These are phyloP conservation scores for Sciurus vulgaris DNA, from an alignment of 2,797 vertebrate species.

Conservation along the genomic window DNA sequence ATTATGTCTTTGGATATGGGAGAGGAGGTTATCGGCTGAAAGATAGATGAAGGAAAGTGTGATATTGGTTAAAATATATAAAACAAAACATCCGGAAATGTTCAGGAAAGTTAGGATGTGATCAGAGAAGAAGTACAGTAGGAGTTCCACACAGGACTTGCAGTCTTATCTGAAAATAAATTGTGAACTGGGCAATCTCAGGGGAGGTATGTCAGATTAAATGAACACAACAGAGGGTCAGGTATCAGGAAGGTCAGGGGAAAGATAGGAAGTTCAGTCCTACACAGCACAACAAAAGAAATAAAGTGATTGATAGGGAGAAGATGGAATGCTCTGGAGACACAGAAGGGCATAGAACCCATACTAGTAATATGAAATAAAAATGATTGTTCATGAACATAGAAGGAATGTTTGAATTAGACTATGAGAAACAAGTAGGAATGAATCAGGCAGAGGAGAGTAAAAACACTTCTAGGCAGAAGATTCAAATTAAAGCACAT, in stretches of 20 bases:
- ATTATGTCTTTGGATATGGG: not conserved
- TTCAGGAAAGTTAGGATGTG: not conserved
- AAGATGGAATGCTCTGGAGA: not conserved
- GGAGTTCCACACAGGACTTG: not conserved
- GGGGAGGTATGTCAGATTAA: not conserved
- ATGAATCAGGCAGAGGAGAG: not conserved
- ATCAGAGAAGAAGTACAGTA: not conserved
- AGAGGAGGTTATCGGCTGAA: not conserved
- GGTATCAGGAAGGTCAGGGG: not conserved
- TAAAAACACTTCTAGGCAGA: not conserved
- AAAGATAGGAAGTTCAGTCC: not conserved
- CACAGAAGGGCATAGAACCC: not conserved
- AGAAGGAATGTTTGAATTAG: not conserved
- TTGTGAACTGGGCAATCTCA: not conserved
- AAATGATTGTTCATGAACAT: not conserved
- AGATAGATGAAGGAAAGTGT: not conserved
- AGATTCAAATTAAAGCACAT: not conserved
- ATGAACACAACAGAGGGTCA: not conserved
- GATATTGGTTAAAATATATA: not conserved
- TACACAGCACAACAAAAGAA: not conserved
- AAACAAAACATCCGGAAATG: not conserved
- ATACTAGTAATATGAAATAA: not conserved
- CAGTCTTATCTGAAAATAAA: not conserved
- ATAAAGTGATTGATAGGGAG: not conserved
- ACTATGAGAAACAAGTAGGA: not conserved